phyloP scores from a whole-genome alignment of 2,113 vertebrate species.

The Rhinichthys klamathensis region DNA sequence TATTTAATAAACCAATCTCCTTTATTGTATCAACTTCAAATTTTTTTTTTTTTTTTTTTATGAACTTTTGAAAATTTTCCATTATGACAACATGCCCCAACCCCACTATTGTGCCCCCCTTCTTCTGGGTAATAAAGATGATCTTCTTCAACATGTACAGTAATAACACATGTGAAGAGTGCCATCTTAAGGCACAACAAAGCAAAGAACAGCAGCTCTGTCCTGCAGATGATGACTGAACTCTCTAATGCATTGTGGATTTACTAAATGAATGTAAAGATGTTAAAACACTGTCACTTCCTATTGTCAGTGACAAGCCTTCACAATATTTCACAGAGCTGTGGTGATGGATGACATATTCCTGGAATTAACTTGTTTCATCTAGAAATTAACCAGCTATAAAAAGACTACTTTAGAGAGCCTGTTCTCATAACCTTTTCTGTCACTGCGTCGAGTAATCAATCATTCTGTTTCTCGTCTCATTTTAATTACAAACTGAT shows the following conservation, averaged over 20 bases:
- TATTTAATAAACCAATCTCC: too few species aligned
- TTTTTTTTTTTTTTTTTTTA: too few species aligned
- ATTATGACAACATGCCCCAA: not conserved
- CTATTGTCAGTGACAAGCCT: constrained; percentile 1
- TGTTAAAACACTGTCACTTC: not conserved
- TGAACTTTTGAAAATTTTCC: too few species aligned
- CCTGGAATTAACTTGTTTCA: constrained; percentile 19
- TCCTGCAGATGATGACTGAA: not conserved
- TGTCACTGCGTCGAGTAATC: constrained; percentile 23
- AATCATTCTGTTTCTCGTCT: constrained; percentile 47
- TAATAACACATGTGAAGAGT: constrained; percentile 12
- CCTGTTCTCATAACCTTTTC: constrained; percentile 28
- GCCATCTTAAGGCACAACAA: constrained; percentile 9
- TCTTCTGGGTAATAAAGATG: not conserved
- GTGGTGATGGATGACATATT: constrained; percentile 23
- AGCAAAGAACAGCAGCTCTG: not conserved
- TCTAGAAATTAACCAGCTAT: constrained; percentile 44
- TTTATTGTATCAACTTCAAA: too few species aligned
- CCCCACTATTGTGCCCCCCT: not conserved
- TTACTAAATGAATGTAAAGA: not conserved
- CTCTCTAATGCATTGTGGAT: not conserved
- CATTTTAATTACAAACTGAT: constrained; percentile 38
- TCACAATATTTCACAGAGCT: constrained; percentile 12
- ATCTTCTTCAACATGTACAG: not conserved
- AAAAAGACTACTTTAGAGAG: constrained; percentile 20